Conservation (phyloP, 2,888 invertebrate genomes). For the Caenorhabditis sp. region DNA sequence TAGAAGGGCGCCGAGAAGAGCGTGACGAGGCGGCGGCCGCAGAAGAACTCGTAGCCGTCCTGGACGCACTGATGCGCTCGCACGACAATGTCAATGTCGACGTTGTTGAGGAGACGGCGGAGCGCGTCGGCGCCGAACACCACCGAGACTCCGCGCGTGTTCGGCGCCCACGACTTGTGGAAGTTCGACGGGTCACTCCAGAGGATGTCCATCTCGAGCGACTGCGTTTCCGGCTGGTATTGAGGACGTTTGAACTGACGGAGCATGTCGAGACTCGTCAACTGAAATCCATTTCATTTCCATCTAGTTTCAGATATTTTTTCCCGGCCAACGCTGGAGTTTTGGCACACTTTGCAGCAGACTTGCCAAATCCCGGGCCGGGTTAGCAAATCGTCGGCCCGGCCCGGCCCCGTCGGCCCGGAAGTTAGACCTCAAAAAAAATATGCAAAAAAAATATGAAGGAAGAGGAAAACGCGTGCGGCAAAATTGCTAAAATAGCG, state of each 20-base stretch:
- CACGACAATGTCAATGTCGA: constrained; percentile 70
- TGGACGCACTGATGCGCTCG: constrained; percentile 81
- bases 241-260: constrained; percentile 52
- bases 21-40: constrained; percentile 66
- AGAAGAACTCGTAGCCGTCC: constrained; percentile 83
- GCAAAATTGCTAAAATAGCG: no score
- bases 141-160: constrained; percentile 82
- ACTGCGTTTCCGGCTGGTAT: constrained; percentile 77
- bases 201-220: constrained; percentile 80
- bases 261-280: constrained; percentile 62
- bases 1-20: constrained; percentile 69
- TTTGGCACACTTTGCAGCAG: no score
- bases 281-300: no score
- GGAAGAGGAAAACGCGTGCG: no score
- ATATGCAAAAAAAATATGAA: no score
- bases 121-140: constrained; percentile 82
- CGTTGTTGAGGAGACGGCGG: constrained; percentile 57
- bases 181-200: constrained; percentile 78
- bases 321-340: no score
- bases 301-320: no score
- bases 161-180: constrained; percentile 61
- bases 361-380: no score
- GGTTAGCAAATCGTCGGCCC: no score
- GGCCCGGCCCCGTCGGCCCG: no score
- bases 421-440: no score